Conservation (phyloP, 2,888 invertebrate genomes). For the Dryomyza anilis region DNA sequence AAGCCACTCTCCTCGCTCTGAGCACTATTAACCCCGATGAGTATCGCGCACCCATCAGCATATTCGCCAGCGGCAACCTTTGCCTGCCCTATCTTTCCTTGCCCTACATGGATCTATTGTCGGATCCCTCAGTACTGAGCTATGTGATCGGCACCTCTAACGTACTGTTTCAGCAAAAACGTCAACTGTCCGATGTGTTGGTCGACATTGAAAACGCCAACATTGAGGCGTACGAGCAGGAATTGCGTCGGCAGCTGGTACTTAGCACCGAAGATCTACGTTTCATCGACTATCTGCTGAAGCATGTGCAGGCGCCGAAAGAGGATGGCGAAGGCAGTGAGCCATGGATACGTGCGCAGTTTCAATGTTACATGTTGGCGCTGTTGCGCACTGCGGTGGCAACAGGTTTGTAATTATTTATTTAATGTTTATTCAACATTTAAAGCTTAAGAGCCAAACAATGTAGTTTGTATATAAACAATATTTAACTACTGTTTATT, state of each 20-base stretch:
- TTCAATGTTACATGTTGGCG: constrained; percentile 83
- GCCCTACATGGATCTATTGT: constrained; percentile 90
- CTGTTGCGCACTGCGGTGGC: constrained; percentile 70
- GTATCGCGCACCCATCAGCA: constrained; percentile 85
- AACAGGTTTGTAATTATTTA: constrained; percentile 7
- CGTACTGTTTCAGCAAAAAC: constrained; percentile 95
- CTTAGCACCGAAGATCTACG: constrained; percentile 93
- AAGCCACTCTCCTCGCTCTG: constrained; percentile 53
- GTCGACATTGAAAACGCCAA: constrained; percentile 86
- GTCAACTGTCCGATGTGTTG: constrained; percentile 88
- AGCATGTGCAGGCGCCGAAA: constrained; percentile 70
- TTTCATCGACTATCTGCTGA: constrained; percentile 91
- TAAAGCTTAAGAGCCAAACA: no score
- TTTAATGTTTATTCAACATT: background rate
- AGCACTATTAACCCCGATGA: constrained; percentile 60
- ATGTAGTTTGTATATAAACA: no score
- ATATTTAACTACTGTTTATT: no score
- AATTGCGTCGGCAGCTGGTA: constrained; percentile 80
- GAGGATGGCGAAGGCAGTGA: constrained; percentile 90
- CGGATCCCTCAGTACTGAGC: constrained; percentile 83
- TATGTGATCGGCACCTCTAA: constrained; percentile 97
- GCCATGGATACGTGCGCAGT: constrained; percentile 95
- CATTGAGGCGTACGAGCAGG: constrained; percentile 80
- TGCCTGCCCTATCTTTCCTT: constrained; percentile 95
- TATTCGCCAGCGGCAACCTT: constrained; percentile 89